These are phyloP conservation scores for Mesembrinibis cayennensis DNA, from an alignment of 2,113 vertebrate species.

Conservation along the genomic window DNA sequence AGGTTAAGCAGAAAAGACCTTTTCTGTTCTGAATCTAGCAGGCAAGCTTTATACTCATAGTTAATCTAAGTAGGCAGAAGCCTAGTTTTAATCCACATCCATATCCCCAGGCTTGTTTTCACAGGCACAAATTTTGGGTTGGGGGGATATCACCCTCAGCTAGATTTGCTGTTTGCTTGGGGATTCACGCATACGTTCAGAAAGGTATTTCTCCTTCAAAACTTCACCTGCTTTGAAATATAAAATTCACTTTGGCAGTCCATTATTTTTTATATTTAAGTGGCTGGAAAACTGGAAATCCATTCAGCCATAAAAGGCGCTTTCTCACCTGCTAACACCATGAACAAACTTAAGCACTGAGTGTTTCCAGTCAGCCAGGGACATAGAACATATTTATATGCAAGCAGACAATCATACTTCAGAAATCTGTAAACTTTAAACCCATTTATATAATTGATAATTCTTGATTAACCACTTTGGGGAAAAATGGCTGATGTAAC, in stretches of 20 bases:
- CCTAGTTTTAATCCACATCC: background rate
- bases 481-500: background rate
- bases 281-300: background rate
- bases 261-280: background rate
- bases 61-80: background rate
- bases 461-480: background rate
- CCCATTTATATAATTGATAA: background rate
- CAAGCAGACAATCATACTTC: background rate
- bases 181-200: background rate
- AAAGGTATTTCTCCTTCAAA: background rate
- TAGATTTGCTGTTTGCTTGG: background rate
- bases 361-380: background rate
- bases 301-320: background rate
- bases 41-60: background rate
- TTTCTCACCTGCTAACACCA: background rate
- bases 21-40: background rate
- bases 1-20: background rate
- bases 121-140: background rate
- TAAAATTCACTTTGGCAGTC: background rate
- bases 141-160: background rate
- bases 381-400: background rate
- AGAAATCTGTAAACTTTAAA: background rate
- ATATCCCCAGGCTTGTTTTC: background rate
- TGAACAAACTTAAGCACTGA: background rate
- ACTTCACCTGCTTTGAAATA: background rate